These are phyloP conservation scores for Orussus abietinus DNA, from an alignment of 1,140 invertebrate species.

Conservation along the genomic window DNA sequence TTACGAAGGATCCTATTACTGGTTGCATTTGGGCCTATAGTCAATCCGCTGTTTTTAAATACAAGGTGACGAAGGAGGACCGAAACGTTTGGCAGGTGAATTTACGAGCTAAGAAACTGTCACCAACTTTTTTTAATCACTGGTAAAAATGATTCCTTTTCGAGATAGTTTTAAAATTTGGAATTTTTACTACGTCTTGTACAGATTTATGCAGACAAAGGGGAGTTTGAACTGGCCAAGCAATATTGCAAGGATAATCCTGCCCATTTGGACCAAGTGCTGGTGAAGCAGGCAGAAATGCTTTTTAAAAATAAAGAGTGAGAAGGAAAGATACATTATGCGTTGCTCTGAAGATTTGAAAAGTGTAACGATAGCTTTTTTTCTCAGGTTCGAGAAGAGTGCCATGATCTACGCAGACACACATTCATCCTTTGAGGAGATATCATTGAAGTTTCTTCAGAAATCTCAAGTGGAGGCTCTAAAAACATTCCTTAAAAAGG, in stretches of 20 bases:
- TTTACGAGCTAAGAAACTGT: conserved; percentile 1
- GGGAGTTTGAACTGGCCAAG: conserved; percentile 84
- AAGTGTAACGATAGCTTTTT: too few relatives aligned
- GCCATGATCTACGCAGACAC: conserved; percentile 86
- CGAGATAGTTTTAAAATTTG: conserved; percentile 18
- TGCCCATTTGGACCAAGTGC: conserved; percentile 76
- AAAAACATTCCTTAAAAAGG: conserved; percentile 78
- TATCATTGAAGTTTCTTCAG: conserved; percentile 89
- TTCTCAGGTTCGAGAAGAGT: conserved; percentile 69
- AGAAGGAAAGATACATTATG: too few relatives aligned
- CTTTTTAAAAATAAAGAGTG: conserved; percentile 76
- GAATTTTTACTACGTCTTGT: conserved; percentile 14
- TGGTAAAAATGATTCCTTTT: conserved; percentile 33
- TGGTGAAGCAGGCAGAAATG: conserved; percentile 85
- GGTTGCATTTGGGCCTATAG: conserved; percentile 83
- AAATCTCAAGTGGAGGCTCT: conserved; percentile 78
- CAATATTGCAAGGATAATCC: conserved; percentile 74
- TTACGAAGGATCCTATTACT: conserved; percentile 77
- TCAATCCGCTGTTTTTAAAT: conserved; percentile 79
- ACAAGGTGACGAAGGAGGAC: conserved; percentile 81
- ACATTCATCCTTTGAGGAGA: conserved; percentile 88
- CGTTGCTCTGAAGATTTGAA: too few relatives aligned
- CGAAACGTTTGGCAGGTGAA: conserved; percentile 77
- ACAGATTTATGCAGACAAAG: conserved; percentile 80
- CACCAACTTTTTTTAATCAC: conserved; percentile 8